Evolutionary conservation across 2,113 vertebrate genomes (phyloP), one percentile per base, ranked within the genome.

Genomic region (Salvelinus namaycush): DNA sequence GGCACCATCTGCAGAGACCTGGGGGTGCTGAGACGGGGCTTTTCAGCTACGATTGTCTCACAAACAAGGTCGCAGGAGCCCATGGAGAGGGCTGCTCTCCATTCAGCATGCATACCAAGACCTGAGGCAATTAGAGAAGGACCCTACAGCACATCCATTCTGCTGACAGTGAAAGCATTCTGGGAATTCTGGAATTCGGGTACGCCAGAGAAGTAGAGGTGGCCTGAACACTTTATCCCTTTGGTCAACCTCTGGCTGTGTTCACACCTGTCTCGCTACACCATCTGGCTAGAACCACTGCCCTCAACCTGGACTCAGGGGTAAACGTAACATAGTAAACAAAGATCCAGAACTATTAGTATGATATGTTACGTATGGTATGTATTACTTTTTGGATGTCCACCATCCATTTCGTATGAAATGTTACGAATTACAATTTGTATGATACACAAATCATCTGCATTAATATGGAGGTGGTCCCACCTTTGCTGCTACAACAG

Each of bases 151-250:
- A 59, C 69, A 57, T 22, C n/a, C 54, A 54, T 20, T 68, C 34
- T 65, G 34, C 60, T 70, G 67, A 39, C 66, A 75, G 73, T 62
- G 68, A 76, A 74, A 57, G 60, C 76, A 81, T 87, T 72, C 76
- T 83, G 87, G 74, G 79, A 83, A 75, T 80, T 79, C 71, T 59
- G 24, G 39, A 73, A 64, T 76, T 60, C 16, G 16, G 72, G 18
- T n/a, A 24, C 76, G 20, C 70, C 65, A 29, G 49, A 68, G 39
- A 70, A 65, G 74, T 51, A 72, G 65, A 39, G 24, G 68, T 44
- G 20, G 29, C 68, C 34, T n/a, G n/a, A 78, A 39, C 66, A 65
- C 62, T 70, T 18, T 18, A 26, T 49, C 76, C 39, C 39, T 39
- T 9, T 39, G 39, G 39, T 39, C 39, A 9, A 39, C 39, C 39